A percentile compares a stretch with the other conserved stretches of the same genome.
phyloP scores from a whole-genome alignment of 2,888 invertebrate species.

The Sclerodermus sp. region DNA sequence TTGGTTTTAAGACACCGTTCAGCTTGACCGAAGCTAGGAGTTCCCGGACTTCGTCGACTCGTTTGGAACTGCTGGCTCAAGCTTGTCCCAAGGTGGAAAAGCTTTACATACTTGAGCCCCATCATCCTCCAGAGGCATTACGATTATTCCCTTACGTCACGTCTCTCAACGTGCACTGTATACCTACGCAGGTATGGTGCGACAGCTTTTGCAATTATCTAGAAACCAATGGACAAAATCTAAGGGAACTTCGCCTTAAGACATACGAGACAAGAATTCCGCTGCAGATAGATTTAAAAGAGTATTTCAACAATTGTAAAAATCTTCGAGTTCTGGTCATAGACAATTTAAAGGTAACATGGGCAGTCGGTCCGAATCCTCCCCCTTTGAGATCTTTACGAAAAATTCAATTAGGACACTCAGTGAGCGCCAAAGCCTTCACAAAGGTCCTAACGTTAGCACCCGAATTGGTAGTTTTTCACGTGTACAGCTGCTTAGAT shows the following conservation, averaged over 20 bases:
- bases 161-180: conserved; percentile 49
- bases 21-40: conserved; percentile 51
- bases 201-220: conserved; percentile 52
- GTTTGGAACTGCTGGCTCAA: conserved; percentile 52
- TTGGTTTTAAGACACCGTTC: conserved; percentile 45
- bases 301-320: conserved; percentile 46
- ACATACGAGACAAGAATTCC: conserved; percentile 42
- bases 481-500: conserved; percentile 54
- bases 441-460: conserved; percentile 49
- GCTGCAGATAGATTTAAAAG: conserved; percentile 46
- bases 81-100: conserved; percentile 52
- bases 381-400: conserved; percentile 36
- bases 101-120: conserved; percentile 54
- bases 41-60: conserved; percentile 47
- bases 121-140: conserved; percentile 52
- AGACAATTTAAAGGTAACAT: conserved; percentile 50
- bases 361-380: conserved; percentile 43
- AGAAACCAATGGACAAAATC: conserved; percentile 43
- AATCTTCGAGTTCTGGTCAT: conserved; percentile 49
- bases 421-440: conserved; percentile 46
- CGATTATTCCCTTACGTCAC: conserved; percentile 50
- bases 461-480: conserved; percentile 49
- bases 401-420: conserved; percentile 51
- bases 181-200: conserved; percentile 53
- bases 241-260: conserved; percentile 50